Conservation (phyloP, 1,140 invertebrate species). For the Leptopilina boulardi region DNA sequence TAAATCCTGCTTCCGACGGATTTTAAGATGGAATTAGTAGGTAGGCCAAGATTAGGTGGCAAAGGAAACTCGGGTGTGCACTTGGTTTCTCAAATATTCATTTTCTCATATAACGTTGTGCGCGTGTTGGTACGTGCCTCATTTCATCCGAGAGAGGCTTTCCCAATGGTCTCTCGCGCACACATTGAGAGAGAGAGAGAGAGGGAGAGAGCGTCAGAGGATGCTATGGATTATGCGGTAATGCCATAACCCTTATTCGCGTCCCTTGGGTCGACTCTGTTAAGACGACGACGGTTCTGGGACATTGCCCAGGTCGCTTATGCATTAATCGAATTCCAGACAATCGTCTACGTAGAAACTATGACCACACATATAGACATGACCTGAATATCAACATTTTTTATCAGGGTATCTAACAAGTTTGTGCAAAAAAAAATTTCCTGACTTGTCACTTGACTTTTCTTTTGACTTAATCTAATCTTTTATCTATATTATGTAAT, state of each 20-base stretch:
- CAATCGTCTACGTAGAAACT: constrained; percentile 1
- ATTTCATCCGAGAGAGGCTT: constrained; percentile 32
- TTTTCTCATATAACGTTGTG: background rate
- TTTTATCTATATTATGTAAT: no score
- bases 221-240: constrained; percentile 55
- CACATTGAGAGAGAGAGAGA: no score
- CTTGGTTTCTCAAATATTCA: constrained; percentile 40
- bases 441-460: no score
- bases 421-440: no score
- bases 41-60: constrained; percentile 25
- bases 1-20: constrained; percentile 19
- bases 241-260: constrained; percentile 44
- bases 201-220: constrained; percentile 18
- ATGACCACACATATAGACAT: background rate
- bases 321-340: constrained; percentile 51
- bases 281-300: constrained; percentile 37
- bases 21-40: constrained; percentile 32
- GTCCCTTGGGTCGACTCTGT: constrained; percentile 34
- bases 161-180: constrained; percentile 35
- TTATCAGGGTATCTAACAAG: no score
- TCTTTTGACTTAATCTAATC: no score
- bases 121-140: background rate
- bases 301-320: constrained; percentile 43
- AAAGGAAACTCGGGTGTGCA: constrained; percentile 46
- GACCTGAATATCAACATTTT: background rate